Percentiles rank a stretch among this genome's conserved stretches.
Evolutionary conservation across 2,888 invertebrate species (phyloP).

Genomic region (Epistrophella euchroma): DNA sequence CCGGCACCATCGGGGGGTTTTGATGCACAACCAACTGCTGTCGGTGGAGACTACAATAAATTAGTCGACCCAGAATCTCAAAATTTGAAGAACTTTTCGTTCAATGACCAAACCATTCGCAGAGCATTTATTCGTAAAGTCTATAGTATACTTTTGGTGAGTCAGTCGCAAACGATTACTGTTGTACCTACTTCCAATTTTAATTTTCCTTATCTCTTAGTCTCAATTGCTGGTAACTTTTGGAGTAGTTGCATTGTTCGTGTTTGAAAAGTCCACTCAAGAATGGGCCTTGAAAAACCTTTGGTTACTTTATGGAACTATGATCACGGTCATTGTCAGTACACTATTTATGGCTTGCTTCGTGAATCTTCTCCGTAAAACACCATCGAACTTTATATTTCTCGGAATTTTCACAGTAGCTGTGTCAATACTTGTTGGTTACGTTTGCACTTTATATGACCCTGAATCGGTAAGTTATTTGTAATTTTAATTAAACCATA

Average conservation of each 20-base stretch:
- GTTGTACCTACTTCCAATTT: neutral
- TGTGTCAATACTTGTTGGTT: slow-evolving; percentile 90
- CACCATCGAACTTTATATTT: slow-evolving; percentile 93
- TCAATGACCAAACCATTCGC: slow-evolving; percentile 75
- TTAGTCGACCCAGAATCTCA: slow-evolving; percentile 24
- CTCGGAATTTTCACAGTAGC: slow-evolving; percentile 91
- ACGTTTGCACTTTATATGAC: slow-evolving; percentile 86
- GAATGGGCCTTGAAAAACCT: neutral
- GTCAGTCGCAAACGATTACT: slow-evolving; percentile 84
- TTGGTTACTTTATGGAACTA: slow-evolving; percentile 84
- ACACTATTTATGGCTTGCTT: slow-evolving; percentile 93
- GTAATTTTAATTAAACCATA: neutral
- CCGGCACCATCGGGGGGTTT: slow-evolving; percentile 24
- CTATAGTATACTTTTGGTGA: slow-evolving; percentile 51
- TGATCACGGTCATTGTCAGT: slow-evolving; percentile 87
- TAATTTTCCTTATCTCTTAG: neutral
- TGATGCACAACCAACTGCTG: slow-evolving; percentile 8
- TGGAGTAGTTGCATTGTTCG: slow-evolving; percentile 30
- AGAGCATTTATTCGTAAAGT: slow-evolving; percentile 78
- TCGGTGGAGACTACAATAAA: slow-evolving; percentile 12
- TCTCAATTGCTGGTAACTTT: slow-evolving; percentile 34
- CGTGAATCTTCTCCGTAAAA: slow-evolving; percentile 89
- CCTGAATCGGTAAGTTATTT: slow-evolving; percentile 83
- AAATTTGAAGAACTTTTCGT: slow-evolving; percentile 71
- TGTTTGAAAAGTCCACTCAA: neutral